Conservation (phyloP, 2,888 invertebrate genomes). For the Phaonia tiefii region DNA sequence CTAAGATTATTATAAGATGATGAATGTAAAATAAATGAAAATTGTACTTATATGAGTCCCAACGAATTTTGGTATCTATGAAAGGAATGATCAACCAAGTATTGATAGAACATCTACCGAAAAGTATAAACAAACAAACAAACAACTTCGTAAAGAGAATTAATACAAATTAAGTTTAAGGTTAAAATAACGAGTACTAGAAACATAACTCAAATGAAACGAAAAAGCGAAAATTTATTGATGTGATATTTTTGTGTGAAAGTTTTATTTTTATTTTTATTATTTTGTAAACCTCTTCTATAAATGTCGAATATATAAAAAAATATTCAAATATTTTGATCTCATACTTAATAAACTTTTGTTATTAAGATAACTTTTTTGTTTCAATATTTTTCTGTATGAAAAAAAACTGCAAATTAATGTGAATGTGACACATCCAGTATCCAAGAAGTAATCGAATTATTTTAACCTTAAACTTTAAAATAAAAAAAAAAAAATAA, state of each 20-base stretch:
- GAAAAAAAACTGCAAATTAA: slow-evolving; percentile 17
- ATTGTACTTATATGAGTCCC: slow-evolving; percentile 39
- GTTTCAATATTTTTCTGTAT: neutral
- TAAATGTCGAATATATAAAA: slow-evolving; percentile 29
- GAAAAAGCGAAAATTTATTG: slow-evolving; percentile 8
- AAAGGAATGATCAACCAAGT: slow-evolving; percentile 29
- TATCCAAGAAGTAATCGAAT: neutral
- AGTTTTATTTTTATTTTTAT: too few species aligned
- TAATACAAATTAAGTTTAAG: slow-evolving; percentile 55
- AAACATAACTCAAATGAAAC: slow-evolving; percentile 3
- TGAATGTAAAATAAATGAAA: slow-evolving; percentile 22
- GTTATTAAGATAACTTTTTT: slow-evolving; percentile 5
- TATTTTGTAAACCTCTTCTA: slow-evolving; percentile 9
- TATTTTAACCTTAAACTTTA: slow-evolving; percentile 59
- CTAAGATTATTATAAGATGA: too few species aligned
- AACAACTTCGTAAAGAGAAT: too few species aligned
- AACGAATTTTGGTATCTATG: slow-evolving; percentile 7
- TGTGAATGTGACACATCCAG: too few species aligned
- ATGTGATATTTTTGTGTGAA: slow-evolving; percentile 23
- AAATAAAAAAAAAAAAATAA: slow-evolving; percentile 30
- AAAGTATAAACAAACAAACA: slow-evolving; percentile 19
- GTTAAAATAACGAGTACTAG: slow-evolving; percentile 14
- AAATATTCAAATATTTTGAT: slow-evolving; percentile 31
- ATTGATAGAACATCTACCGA: slow-evolving; percentile 27
- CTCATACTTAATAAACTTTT: slow-evolving; percentile 23